Evolutionary conservation across 30 jellyfish, hydroid and myxozoan genomes (phyloP).

Genomic region (Nemopilema nomurai): DNA sequence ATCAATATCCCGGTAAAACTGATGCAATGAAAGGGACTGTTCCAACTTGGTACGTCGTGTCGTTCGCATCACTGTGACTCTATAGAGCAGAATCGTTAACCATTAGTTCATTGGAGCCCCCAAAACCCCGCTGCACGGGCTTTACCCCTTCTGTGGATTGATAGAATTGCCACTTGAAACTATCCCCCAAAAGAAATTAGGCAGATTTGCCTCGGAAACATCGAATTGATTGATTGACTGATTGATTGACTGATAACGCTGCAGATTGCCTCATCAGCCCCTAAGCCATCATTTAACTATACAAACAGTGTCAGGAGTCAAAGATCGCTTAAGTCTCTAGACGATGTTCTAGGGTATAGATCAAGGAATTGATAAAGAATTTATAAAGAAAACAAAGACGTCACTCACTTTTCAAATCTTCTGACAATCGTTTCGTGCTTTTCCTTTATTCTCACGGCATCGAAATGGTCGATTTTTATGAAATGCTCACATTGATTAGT

Average conservation of each 20-base stretch:
- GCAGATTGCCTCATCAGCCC: too few relatives aligned
- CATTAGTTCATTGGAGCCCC: neutral
- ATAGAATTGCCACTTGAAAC: too few relatives aligned
- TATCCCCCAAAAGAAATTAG: too few relatives aligned
- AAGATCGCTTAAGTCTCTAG: too few relatives aligned
- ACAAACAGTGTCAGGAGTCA: too few relatives aligned
- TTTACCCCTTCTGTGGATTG: too few relatives aligned
- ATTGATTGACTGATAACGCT: too few relatives aligned
- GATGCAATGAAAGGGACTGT: constrained; percentile 75
- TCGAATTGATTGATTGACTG: too few relatives aligned
- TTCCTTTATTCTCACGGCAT: constrained; percentile 81
- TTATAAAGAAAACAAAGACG: neutral
- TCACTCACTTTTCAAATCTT: constrained; percentile 81
- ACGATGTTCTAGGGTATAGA: neutral
- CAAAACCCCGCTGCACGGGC: neutral
- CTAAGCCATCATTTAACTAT: too few relatives aligned
- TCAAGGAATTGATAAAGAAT: too few relatives aligned
- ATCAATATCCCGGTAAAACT: constrained; percentile 86
- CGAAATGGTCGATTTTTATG: constrained; percentile 82
- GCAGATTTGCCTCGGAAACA: too few relatives aligned
- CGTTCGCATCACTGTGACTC: constrained; percentile 67
- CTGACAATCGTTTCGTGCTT: constrained; percentile 72
- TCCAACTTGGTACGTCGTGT: constrained; percentile 78
- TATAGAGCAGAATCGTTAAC: neutral
- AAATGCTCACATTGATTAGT: constrained; percentile 84